Evolutionary conservation across 2,797 vertebrate species (phyloP).

Genomic region (Enteromius fasciolatus): DNA sequence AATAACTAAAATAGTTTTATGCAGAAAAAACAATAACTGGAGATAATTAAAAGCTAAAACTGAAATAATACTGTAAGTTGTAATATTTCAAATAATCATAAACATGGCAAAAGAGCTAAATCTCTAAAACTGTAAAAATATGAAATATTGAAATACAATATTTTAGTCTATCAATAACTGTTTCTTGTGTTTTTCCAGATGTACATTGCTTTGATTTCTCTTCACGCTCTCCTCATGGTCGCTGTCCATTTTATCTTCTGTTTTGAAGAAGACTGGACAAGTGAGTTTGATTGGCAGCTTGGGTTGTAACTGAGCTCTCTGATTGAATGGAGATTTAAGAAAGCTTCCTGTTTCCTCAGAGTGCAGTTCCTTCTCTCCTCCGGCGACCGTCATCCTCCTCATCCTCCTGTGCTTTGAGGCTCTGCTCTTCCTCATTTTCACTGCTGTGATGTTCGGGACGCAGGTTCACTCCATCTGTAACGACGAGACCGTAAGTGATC

Average conservation of each 20-base stretch:
- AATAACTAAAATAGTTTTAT: background rate
- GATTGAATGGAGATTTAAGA: background rate
- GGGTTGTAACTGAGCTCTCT: background rate
- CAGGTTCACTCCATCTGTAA: constrained; percentile 97
- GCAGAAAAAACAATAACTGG: background rate
- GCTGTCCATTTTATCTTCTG: constrained; percentile 95
- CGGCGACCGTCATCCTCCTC: constrained; percentile 94
- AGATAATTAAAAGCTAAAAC: background rate
- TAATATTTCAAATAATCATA: background rate
- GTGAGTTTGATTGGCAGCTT: constrained; percentile 75
- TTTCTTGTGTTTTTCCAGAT: constrained; percentile 77
- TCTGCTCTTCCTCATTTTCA: constrained; percentile 97
- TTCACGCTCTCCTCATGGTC: constrained; percentile 92
- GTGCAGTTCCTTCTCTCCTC: constrained; percentile 95
- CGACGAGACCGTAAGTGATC: constrained; percentile 90
- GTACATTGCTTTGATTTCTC: constrained; percentile 97
- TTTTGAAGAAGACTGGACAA: constrained; percentile 96
- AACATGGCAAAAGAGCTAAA: background rate
- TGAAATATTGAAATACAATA: no score
- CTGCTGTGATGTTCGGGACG: constrained; percentile 96
- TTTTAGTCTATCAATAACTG: background rate
- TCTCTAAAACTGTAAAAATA: background rate
- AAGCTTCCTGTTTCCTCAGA: constrained; percentile 72
- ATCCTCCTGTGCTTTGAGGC: constrained; percentile 96
- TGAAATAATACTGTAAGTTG: background rate